Evolutionary conservation across 2,797 vertebrate genomes (phyloP).

Genomic region (Lindbergichthys nudifrons): DNA sequence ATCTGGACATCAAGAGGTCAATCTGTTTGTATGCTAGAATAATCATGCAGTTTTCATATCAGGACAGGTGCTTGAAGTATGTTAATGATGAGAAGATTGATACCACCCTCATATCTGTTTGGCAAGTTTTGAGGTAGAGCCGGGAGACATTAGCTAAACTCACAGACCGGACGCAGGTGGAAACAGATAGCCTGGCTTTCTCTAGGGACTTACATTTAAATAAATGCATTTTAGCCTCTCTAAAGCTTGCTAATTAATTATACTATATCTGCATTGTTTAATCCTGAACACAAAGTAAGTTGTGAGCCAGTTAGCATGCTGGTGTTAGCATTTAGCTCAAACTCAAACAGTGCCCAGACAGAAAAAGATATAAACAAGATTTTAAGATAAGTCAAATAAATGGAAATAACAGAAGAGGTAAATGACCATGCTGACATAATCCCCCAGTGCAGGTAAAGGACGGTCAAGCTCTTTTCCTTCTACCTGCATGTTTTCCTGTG

Average conservation of each 20-base stretch:
- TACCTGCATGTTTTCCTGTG: conserved; percentile 59
- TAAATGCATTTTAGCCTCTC: too few species aligned
- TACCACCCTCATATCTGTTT: not conserved
- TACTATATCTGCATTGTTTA: too few species aligned
- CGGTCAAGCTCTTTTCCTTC: conserved; percentile 55
- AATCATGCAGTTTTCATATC: not conserved
- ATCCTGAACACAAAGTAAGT: too few species aligned
- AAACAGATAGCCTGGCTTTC: too few species aligned
- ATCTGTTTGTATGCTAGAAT: not conserved
- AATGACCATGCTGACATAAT: conserved; percentile 26
- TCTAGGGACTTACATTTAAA: too few species aligned
- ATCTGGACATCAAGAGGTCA: conserved; percentile 21
- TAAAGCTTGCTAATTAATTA: too few species aligned
- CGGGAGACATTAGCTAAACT: not conserved
- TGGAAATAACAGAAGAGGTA: conserved; percentile 27
- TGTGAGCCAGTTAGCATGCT: too few species aligned
- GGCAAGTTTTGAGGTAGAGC: not conserved
- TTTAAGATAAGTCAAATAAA: conserved; percentile 34
- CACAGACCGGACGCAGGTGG: too few species aligned
- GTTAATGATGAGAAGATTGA: not conserved
- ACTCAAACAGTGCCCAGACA: not conserved
- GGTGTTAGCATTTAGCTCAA: too few species aligned
- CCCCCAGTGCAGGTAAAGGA: conserved; percentile 47
- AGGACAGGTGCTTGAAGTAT: conserved; percentile 34
- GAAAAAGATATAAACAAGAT: not conserved